phyloP scores from a whole-genome alignment of 92 coral and sea anemone species.

The Porites divaricata region DNA sequence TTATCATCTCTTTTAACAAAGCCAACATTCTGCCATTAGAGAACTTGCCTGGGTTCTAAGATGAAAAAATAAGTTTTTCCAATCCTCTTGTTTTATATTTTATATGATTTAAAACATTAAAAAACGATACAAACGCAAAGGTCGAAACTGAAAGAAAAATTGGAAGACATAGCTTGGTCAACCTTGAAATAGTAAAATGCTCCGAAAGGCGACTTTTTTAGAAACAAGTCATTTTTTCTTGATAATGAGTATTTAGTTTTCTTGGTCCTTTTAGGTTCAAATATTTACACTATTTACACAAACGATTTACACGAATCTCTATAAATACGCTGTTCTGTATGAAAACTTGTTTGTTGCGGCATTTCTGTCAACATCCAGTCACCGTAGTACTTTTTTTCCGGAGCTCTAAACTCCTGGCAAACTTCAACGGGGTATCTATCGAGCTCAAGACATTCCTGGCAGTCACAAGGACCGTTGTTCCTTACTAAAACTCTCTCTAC shows the following conservation, averaged over 20 bases:
- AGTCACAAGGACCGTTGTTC: constrained; percentile 63
- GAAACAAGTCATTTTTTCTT: too few relatives aligned
- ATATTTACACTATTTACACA: constrained; percentile 48
- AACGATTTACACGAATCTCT: constrained; percentile 39
- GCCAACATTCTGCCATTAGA: too few relatives aligned
- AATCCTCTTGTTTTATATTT: too few relatives aligned
- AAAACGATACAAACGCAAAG: neutral
- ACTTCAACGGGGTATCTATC: constrained; percentile 42
- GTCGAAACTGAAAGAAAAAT: neutral
- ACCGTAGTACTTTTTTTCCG: constrained; percentile 86
- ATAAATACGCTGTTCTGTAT: constrained; percentile 41
- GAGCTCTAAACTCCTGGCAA: constrained; percentile 74
- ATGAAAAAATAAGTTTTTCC: too few relatives aligned
- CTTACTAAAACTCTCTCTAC: constrained; percentile 48
- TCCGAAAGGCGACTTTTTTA: too few relatives aligned
- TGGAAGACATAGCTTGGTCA: too few relatives aligned
- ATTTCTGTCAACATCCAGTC: constrained; percentile 84
- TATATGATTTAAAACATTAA: too few relatives aligned
- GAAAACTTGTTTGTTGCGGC: neutral
- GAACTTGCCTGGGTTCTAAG: too few relatives aligned
- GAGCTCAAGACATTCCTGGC: constrained; percentile 68
- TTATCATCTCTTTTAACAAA: too few relatives aligned
- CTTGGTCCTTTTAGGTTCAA: too few relatives aligned
- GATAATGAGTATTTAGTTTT: neutral
- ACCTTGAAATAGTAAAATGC: too few relatives aligned